A percentile compares a stretch with the other conserved stretches of the same genome.
phyloP scores from a whole-genome alignment of 2,797 vertebrate species.

The Arctocebus calabarensis region DNA sequence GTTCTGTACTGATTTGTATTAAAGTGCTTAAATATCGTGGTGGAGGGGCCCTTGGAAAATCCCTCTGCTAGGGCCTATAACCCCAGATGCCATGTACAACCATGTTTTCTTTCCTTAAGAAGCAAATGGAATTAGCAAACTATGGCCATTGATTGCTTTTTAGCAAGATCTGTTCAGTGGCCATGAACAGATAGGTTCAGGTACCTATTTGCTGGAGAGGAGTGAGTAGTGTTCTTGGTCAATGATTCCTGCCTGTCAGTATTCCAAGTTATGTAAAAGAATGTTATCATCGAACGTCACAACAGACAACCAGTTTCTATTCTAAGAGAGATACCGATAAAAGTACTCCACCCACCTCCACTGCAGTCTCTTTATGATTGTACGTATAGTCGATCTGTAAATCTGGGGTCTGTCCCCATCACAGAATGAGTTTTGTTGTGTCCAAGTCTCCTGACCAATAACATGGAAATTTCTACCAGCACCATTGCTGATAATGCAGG shows the following conservation, averaged over 20 bases:
- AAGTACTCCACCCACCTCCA: background rate
- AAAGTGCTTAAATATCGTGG: background rate
- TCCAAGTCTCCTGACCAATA: background rate
- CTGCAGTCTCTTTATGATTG: background rate
- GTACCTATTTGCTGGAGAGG: background rate
- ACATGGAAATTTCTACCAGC: background rate
- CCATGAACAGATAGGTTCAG: background rate
- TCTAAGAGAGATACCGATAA: background rate
- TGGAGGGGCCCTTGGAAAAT: background rate
- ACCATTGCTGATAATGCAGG: background rate
- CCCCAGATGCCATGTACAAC: background rate
- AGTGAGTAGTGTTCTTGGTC: background rate
- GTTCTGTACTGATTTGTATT: constrained; percentile 3
- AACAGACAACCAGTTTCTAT: background rate
- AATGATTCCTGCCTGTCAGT: background rate
- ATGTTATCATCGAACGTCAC: background rate
- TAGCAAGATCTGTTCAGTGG: background rate
- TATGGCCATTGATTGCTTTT: background rate
- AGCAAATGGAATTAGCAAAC: background rate
- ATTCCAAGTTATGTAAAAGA: background rate
- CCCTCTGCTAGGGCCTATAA: background rate
- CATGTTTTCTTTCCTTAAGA: background rate
- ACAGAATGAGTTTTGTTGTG: background rate
- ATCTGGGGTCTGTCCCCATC: background rate
- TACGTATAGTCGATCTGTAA: background rate